Conservation (phyloP, 2,797 vertebrate species). For the Sebastes elongatus region DNA sequence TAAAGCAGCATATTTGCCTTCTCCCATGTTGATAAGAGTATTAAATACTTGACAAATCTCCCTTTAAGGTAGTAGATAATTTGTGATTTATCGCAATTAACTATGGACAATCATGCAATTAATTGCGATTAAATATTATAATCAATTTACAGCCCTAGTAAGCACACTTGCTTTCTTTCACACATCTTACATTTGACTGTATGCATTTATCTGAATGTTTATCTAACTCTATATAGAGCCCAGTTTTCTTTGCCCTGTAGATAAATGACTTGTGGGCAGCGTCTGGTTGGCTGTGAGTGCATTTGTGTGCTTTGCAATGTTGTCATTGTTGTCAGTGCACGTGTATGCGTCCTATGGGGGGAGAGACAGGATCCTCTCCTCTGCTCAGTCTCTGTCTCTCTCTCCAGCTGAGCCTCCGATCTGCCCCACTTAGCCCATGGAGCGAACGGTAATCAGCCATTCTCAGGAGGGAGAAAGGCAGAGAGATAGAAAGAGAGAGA, state of each 20-base stretch:
- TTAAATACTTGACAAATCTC: too few relatives aligned
- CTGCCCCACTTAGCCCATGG: slow-evolving; percentile 82
- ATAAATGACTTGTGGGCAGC: slow-evolving; percentile 28
- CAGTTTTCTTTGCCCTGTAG: not conserved
- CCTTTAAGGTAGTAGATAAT: not conserved
- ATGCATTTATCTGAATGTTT: slow-evolving; percentile 5
- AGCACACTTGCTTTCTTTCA: not conserved
- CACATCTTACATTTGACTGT: not conserved
- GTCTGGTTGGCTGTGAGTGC: slow-evolving; percentile 2
- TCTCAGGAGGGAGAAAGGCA: slow-evolving; percentile 76
- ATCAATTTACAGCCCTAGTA: too few relatives aligned
- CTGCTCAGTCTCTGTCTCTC: slow-evolving; percentile 43
- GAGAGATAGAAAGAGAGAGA: slow-evolving; percentile 58
- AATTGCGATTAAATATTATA: too few relatives aligned
- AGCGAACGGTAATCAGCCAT: slow-evolving; percentile 83
- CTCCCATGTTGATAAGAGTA: too few relatives aligned
- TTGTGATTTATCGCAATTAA: too few relatives aligned
- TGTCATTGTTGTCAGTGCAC: slow-evolving; percentile 41
- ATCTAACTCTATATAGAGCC: not conserved
- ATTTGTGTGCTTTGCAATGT: slow-evolving; percentile 46
- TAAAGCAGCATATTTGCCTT: too few relatives aligned
- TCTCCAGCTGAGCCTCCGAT: slow-evolving; percentile 79
- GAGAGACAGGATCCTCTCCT: slow-evolving; percentile 55
- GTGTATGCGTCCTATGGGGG: slow-evolving; percentile 45
- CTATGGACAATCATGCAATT: too few relatives aligned